phyloP scores from a whole-genome alignment of 2,113 vertebrate species.

The Ornithorhynchus anatinus region DNA sequence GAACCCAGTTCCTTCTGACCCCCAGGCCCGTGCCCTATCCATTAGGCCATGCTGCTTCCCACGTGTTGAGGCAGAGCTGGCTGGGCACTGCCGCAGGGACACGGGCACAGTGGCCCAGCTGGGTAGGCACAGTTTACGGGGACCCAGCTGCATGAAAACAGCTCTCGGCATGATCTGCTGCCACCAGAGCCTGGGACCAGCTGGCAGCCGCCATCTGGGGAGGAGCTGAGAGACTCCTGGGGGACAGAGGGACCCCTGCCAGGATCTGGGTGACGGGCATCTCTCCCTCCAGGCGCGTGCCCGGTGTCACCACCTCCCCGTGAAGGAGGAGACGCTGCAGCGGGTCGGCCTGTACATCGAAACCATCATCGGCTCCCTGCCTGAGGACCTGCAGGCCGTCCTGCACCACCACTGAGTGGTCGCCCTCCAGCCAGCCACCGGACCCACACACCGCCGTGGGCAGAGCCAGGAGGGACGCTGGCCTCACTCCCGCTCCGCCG shows the following conservation, averaged over 20 bases:
- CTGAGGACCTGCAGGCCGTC: constrained; percentile 82
- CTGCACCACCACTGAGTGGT: constrained; percentile 69
- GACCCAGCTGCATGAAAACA: too few relatives aligned
- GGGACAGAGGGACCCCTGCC: too few relatives aligned
- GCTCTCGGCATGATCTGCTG: too few relatives aligned
- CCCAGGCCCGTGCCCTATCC: too few relatives aligned
- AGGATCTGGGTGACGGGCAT: too few relatives aligned
- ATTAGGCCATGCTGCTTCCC: too few relatives aligned
- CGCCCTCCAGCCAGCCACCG: rapidly evolving
- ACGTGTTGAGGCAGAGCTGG: too few relatives aligned
- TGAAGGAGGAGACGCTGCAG: constrained; percentile 77
- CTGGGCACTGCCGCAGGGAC: neutral
- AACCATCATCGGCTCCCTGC: constrained; percentile 75
- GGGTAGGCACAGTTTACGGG: neutral
- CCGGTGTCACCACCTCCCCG: constrained; percentile 76
- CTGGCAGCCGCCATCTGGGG: rapidly evolving
- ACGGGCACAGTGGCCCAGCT: neutral
- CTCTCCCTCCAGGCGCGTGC: constrained; percentile 72
- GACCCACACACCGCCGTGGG: neutral
- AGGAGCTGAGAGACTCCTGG: too few relatives aligned
- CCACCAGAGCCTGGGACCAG: too few relatives aligned
- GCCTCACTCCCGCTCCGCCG: neutral
- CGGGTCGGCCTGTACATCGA: constrained; percentile 70
- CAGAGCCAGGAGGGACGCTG: neutral
- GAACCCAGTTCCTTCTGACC: too few relatives aligned